phyloP scores from a whole-genome alignment of 2,888 invertebrate genomes.

The Tethea ocularis region DNA sequence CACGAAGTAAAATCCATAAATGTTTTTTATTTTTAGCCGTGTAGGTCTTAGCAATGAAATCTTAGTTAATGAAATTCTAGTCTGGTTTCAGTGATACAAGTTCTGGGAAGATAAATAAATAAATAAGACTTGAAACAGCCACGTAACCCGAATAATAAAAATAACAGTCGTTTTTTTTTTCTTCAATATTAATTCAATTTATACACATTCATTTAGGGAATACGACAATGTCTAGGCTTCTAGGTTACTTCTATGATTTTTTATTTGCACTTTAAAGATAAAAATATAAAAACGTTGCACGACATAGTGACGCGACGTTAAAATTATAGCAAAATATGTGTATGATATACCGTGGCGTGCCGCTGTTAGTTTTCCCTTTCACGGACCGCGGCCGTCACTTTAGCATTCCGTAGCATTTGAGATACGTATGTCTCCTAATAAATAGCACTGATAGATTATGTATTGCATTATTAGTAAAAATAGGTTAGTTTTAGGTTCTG shows the following conservation, averaged over 20 bases:
- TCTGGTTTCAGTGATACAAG: too few relatives aligned
- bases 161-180: too few relatives aligned
- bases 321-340: conserved; percentile 17
- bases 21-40: too few relatives aligned
- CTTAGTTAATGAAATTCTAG: too few relatives aligned
- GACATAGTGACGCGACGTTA: conserved; percentile 8
- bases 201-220: too few relatives aligned
- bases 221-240: too few relatives aligned
- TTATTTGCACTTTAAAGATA: neutral
- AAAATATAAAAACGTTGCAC: conserved; percentile 8
- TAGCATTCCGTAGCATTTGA: neutral
- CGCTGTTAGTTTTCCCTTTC: conserved; percentile 51
- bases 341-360: conserved; percentile 36
- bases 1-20: too few relatives aligned
- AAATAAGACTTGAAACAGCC: too few relatives aligned
- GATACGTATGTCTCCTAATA: neutral
- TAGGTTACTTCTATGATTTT: neutral
- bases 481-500: neutral
- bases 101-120: too few relatives aligned
- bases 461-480: neutral
- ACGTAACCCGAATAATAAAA: too few relatives aligned
- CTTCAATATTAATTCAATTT: too few relatives aligned
- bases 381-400: conserved; percentile 31
- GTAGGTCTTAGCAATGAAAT: too few relatives aligned
- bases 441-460: neutral